These are phyloP conservation scores for Nephrocerus scutellatus DNA, from an alignment of 2,888 invertebrate species.

Conservation along the genomic window DNA sequence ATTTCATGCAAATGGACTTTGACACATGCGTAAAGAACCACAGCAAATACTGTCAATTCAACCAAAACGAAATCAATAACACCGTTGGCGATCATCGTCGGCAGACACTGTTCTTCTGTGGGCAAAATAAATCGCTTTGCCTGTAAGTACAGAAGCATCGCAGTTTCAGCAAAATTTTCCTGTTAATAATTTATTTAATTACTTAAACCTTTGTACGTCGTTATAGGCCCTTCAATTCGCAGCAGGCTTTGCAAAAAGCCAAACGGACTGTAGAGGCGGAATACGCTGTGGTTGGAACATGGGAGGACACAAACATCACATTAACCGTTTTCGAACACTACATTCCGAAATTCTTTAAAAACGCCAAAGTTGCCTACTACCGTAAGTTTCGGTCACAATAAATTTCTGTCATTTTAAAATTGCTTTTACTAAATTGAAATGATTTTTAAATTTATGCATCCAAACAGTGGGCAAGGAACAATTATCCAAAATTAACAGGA, in stretches of 20 bases:
- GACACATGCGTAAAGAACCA: constrained; percentile 76
- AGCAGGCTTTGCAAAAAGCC: constrained; percentile 72
- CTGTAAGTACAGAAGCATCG: no score
- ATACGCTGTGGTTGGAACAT: constrained; percentile 81
- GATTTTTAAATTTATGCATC: not conserved
- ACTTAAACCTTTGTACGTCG: constrained; percentile 5
- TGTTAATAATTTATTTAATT: not conserved
- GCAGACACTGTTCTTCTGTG: constrained; percentile 84
- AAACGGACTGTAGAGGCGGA: constrained; percentile 78
- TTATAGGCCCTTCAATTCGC: constrained; percentile 74
- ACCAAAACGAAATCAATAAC: constrained; percentile 70
- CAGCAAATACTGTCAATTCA: constrained; percentile 72
- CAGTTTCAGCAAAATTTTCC: no score
- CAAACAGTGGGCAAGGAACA: constrained; percentile 42
- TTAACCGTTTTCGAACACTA: constrained; percentile 76
- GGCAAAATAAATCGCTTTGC: constrained; percentile 70
- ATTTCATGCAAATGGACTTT: constrained; percentile 79
- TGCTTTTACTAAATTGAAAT: not conserved
- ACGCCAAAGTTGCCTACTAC: constrained; percentile 69
- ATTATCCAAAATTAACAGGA: constrained; percentile 57
- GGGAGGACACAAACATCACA: constrained; percentile 81
- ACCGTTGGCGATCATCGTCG: constrained; percentile 78
- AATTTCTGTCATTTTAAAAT: not conserved
- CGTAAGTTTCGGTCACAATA: constrained; percentile 51
- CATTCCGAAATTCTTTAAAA: constrained; percentile 72